Evolutionary conservation across 2,888 invertebrate genomes (phyloP).

Genomic region (Boloria selene): DNA sequence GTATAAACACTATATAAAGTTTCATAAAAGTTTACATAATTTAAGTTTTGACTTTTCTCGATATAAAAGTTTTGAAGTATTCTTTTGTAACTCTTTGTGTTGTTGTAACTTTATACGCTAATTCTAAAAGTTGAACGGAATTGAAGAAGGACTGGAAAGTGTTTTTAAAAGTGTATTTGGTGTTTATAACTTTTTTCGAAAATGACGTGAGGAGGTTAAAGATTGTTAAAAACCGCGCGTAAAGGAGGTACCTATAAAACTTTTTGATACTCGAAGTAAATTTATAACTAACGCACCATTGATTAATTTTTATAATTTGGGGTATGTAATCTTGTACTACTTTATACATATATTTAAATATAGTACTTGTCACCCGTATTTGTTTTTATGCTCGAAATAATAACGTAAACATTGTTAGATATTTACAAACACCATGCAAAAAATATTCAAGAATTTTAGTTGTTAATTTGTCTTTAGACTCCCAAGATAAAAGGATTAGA

Average conservation of each 20-base stretch:
- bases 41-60: slow-evolving; percentile 8
- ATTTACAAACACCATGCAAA: too few relatives aligned
- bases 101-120: slow-evolving; percentile 17
- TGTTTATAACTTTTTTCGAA: slow-evolving; percentile 2
- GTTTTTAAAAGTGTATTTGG: slow-evolving; percentile 5
- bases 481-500: background rate
- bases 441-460: background rate
- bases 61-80: slow-evolving; percentile 21
- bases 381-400: background rate
- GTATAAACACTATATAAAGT: slow-evolving; percentile 24
- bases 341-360: background rate
- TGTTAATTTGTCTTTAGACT: background rate
- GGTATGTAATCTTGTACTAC: slow-evolving; percentile 19
- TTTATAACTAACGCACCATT: slow-evolving; percentile 6
- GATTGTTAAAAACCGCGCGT: slow-evolving; percentile 17
- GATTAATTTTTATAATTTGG: slow-evolving; percentile 5
- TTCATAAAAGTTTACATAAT: slow-evolving; percentile 31
- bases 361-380: background rate
- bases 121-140: slow-evolving; percentile 5
- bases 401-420: too few relatives aligned
- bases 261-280: background rate
- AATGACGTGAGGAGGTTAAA: slow-evolving; percentile 1
- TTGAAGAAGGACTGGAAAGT: background rate
- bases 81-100: slow-evolving; percentile 23
- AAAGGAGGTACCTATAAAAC: slow-evolving; percentile 14